Evolutionary conservation across 2,797 vertebrate species (phyloP), one percentile per base, ranked within the genome.

Genomic region (Microtus californicus): DNA sequence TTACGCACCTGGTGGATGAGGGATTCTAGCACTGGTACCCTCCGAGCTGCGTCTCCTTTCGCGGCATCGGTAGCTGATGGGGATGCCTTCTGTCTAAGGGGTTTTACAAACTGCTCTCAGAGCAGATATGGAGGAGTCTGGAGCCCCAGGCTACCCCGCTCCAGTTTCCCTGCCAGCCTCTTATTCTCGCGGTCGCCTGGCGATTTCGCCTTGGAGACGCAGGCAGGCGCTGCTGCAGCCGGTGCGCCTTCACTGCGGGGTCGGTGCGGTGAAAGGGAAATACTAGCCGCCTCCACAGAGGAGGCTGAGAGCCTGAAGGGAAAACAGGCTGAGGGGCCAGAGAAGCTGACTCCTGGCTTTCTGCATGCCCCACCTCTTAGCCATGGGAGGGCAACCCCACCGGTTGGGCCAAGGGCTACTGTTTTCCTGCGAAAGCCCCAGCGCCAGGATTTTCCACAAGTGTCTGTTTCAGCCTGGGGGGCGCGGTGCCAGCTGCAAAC

Each of bases 241-340:
- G 97, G 97, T 97, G 97, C 98, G 97, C 98, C 98, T 97, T 96
- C 96, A 90, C 98, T 97, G 98, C 98, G 96, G 97, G 97, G 97
- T 98, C 96, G 95, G 98, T 98, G 98, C 96, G 96, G 97, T 95
- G 97, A 97, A 98, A 98, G 97, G 96, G 97, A 96, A 98, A 96
- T 96, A 96, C 97, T 63, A 45, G 93, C 78, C 94, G 96, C 96
- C 94, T 97, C 92, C 95, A 95, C 97, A 97, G 97, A 96, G 97
- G 97, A 98, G 97, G 97, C 97, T 69, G 93, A 82, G 85, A 95
- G 96, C 97, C 95, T 48, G 87, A 78, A 89, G 89, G 96, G 85
- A 54, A 94, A 96, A 91, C 94, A 87, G 77, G 83, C 12, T 17
- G 76, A 48, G 77, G 37, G 51, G 23, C 4, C 27, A 37, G 81